These are phyloP conservation scores for Battus philenor DNA, from an alignment of 1,140 invertebrate genomes.

Conservation along the genomic window DNA sequence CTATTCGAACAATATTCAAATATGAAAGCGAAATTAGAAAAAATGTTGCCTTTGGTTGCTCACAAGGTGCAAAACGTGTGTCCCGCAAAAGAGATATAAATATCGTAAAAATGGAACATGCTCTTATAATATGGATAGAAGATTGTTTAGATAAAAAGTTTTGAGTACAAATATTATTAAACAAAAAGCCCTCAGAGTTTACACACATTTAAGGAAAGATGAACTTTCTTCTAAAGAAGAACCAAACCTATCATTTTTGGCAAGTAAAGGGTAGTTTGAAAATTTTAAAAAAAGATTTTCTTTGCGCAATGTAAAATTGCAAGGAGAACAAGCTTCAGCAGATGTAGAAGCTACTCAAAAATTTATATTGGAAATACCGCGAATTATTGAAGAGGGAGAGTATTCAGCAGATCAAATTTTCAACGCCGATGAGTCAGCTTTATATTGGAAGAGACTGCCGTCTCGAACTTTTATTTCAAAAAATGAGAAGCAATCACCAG, in stretches of 20 bases:
- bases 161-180: no score
- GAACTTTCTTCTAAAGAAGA: no score
- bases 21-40: no score
- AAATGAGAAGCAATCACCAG: constrained; percentile 30
- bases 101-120: no score
- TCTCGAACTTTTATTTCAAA: constrained; percentile 38
- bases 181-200: neutral
- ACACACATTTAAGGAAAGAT: neutral
- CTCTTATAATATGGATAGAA: no score
- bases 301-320: constrained; percentile 39
- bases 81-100: no score
- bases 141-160: no score
- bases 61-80: no score
- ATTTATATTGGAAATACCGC: constrained; percentile 19
- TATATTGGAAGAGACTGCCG: constrained; percentile 55
- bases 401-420: constrained; percentile 44
- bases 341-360: constrained; percentile 21
- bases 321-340: constrained; percentile 42
- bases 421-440: constrained; percentile 58
- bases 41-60: no score
- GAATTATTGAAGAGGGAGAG: constrained; percentile 28
- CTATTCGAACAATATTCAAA: no score
- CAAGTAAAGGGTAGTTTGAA: constrained; percentile 51
- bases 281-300: constrained; percentile 48
- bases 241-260: constrained; percentile 18